These are phyloP conservation scores for Panthera uncia DNA, from an alignment of 2,113 vertebrate genomes.

Conservation along the genomic window DNA sequence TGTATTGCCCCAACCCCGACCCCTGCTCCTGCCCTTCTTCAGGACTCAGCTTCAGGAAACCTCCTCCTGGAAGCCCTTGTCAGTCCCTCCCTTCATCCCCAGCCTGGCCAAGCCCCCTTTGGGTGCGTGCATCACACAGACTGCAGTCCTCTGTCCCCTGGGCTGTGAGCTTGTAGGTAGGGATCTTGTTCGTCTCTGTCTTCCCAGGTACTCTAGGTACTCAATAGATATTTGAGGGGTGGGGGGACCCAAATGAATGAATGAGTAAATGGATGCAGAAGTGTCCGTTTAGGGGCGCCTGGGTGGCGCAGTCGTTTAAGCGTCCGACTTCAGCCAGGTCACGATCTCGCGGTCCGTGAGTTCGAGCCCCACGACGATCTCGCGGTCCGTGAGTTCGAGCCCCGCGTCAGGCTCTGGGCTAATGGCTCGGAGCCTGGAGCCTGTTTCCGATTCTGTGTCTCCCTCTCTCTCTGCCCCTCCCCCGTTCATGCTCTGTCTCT, in stretches of 20 bases:
- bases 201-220: neutral
- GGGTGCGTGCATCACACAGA: accelerated
- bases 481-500: too few species aligned
- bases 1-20: neutral
- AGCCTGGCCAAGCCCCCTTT: neutral
- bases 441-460: too few species aligned
- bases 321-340: too few species aligned
- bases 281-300: neutral
- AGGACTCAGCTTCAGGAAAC: neutral
- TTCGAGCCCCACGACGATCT: too few species aligned
- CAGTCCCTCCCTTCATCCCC: neutral
- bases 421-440: too few species aligned
- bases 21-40: neutral
- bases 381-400: too few species aligned
- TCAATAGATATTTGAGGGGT: neutral
- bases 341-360: too few species aligned
- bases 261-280: neutral
- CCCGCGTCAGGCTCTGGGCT: too few species aligned
- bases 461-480: too few species aligned
- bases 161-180: neutral
- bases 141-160: neutral
- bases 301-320: too few species aligned
- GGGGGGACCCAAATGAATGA: too few species aligned
- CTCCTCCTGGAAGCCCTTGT: neutral
- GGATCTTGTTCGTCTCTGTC: neutral